phyloP scores from a whole-genome alignment of 2,113 vertebrate species.

The Menidia beryllina region DNA sequence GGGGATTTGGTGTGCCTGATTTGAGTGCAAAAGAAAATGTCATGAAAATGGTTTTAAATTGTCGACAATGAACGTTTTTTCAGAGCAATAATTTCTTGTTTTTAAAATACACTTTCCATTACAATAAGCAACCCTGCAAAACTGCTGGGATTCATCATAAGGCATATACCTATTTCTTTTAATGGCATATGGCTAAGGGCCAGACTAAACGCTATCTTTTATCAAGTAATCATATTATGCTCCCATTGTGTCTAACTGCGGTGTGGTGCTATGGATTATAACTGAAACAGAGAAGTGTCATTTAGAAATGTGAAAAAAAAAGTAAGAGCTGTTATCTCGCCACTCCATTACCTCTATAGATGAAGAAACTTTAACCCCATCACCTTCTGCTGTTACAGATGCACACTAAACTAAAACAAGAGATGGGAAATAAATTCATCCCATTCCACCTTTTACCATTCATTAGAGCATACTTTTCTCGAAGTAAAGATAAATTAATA shows the following conservation, averaged over 20 bases:
- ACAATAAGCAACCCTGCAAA: conserved; percentile 36
- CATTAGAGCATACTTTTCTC: neutral
- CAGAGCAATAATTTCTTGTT: neutral
- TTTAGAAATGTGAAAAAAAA: conserved; percentile 51
- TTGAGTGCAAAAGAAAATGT: too few species aligned
- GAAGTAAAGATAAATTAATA: neutral
- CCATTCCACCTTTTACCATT: neutral
- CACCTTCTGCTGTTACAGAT: conserved; percentile 16
- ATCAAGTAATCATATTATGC: conserved; percentile 76
- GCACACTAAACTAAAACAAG: conserved; percentile 3
- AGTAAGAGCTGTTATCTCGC: conserved; percentile 55
- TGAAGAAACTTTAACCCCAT: conserved; percentile 30
- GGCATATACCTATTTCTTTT: conserved; percentile 57
- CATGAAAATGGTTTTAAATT: neutral
- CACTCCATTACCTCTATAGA: conserved; percentile 25
- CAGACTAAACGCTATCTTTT: conserved; percentile 64
- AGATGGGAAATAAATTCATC: conserved; percentile 9
- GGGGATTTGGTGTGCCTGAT: too few species aligned
- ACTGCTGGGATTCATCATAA: conserved; percentile 61
- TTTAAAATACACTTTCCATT: conserved; percentile 22
- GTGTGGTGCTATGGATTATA: conserved; percentile 47
- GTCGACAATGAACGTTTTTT: neutral
- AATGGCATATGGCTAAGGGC: conserved; percentile 67
- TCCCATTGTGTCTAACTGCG: conserved; percentile 52
- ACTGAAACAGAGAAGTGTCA: conserved; percentile 65